Percentiles rank a stretch among this genome's conserved stretches.
phyloP scores from a whole-genome alignment of 2,797 vertebrate genomes.

The Buphagus erythrorhynchus region DNA sequence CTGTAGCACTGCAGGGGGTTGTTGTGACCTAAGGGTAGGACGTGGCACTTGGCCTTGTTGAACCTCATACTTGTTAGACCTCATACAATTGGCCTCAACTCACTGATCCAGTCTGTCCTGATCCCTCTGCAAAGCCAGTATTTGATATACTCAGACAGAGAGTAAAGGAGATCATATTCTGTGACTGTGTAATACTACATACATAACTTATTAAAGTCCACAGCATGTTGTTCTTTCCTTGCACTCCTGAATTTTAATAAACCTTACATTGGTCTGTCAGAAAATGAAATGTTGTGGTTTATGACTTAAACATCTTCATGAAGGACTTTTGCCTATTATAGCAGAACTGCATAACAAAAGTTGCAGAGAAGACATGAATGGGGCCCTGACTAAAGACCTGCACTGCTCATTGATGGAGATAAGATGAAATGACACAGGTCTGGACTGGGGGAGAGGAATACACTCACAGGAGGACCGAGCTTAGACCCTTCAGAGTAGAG shows the following conservation, averaged over 20 bases:
- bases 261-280: background rate
- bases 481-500: background rate
- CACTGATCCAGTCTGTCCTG: background rate
- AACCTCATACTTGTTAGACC: background rate
- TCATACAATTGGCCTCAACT: fast-evolving
- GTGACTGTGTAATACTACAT: background rate
- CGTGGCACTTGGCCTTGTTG: background rate
- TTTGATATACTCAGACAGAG: background rate
- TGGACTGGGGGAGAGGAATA: background rate
- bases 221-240: background rate
- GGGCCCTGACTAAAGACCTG: background rate
- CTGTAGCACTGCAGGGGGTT: fast-evolving
- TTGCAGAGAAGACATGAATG: background rate
- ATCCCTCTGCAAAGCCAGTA: background rate
- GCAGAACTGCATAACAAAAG: background rate
- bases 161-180: background rate
- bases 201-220: background rate
- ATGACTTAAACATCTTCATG: background rate
- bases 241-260: background rate
- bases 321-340: background rate
- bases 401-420: background rate
- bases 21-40: background rate
- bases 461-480: background rate
- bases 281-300: background rate
- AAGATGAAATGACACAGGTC: too few relatives aligned